These are phyloP conservation scores for Halichoeres trimaculatus DNA, from an alignment of 2,113 vertebrate genomes.

Conservation along the genomic window DNA sequence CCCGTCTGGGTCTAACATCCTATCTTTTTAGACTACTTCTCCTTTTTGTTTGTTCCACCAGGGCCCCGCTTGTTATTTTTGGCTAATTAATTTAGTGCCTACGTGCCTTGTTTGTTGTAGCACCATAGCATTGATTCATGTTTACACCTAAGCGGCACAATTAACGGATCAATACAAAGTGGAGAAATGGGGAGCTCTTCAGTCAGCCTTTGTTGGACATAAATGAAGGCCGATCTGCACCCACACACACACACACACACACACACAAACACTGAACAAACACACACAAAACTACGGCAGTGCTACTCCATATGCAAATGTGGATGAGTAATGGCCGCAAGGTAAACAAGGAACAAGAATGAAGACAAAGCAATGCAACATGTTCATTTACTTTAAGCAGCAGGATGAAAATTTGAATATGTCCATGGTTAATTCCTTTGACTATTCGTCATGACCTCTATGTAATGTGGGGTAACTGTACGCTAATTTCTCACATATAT, in stretches of 20 bases:
- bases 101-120: slow-evolving; percentile 62
- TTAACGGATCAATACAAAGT: slow-evolving; percentile 80
- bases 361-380: slow-evolving; percentile 41
- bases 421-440: slow-evolving; percentile 25
- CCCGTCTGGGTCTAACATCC: slow-evolving; percentile 17
- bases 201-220: slow-evolving; percentile 66
- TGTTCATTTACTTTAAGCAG: slow-evolving; percentile 58
- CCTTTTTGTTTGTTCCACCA: slow-evolving; percentile 43
- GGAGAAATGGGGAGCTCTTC: slow-evolving; percentile 52
- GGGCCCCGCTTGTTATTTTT: slow-evolving; percentile 65
- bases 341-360: slow-evolving; percentile 27
- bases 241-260: not conserved
- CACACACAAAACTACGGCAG: slow-evolving; percentile 8
- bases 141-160: slow-evolving; percentile 75
- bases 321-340: slow-evolving; percentile 34
- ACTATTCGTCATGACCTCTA: slow-evolving; percentile 36
- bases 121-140: slow-evolving; percentile 75
- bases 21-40: slow-evolving; percentile 43
- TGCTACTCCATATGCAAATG: slow-evolving; percentile 53
- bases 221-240: slow-evolving; percentile 57
- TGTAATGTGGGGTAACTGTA: slow-evolving; percentile 31
- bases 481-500: slow-evolving; percentile 31
- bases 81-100: slow-evolving; percentile 73
- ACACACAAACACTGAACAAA: not conserved
- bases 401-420: slow-evolving; percentile 19